Conservation (phyloP, 2,113 vertebrate genomes). For the Hoplias malabaricus region DNA sequence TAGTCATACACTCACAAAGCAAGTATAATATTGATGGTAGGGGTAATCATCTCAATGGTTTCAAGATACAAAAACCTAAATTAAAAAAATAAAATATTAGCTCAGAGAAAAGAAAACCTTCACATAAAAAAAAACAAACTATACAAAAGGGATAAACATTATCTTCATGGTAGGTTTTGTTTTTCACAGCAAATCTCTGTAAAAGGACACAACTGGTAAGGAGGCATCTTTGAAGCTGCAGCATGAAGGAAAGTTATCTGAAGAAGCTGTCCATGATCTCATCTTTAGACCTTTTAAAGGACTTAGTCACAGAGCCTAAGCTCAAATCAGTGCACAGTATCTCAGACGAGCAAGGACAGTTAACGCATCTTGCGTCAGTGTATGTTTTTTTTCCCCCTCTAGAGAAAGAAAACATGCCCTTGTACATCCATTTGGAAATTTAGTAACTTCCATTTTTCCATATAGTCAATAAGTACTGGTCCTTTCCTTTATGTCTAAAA, state of each 20-base stretch:
- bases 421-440: not conserved
- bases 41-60: slow-evolving; percentile 2
- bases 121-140: slow-evolving; percentile 32
- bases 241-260: slow-evolving; percentile 35
- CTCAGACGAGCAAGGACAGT: not conserved
- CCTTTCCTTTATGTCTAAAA: not conserved
- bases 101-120: slow-evolving; percentile 13
- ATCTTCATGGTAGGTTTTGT: slow-evolving; percentile 12
- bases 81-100: slow-evolving; percentile 27
- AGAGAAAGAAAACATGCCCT: slow-evolving; percentile 4
- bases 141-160: slow-evolving; percentile 30
- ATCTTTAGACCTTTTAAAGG: not conserved
- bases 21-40: slow-evolving; percentile 4
- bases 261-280: not conserved
- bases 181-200: slow-evolving; percentile 47
- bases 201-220: not conserved
- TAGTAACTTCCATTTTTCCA: not conserved
- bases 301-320: not conserved
- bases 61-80: slow-evolving; percentile 35
- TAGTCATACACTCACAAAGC: slow-evolving; percentile 16
- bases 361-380: slow-evolving; percentile 8
- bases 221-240: slow-evolving; percentile 38
- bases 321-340: slow-evolving; percentile 39
- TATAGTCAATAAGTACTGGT: not conserved
- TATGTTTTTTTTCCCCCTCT: not conserved